Evolutionary conservation across 1,140 invertebrate species (phyloP), one percentile per base, ranked within the genome.

Genomic region (Dendrolimus punctatus): DNA sequence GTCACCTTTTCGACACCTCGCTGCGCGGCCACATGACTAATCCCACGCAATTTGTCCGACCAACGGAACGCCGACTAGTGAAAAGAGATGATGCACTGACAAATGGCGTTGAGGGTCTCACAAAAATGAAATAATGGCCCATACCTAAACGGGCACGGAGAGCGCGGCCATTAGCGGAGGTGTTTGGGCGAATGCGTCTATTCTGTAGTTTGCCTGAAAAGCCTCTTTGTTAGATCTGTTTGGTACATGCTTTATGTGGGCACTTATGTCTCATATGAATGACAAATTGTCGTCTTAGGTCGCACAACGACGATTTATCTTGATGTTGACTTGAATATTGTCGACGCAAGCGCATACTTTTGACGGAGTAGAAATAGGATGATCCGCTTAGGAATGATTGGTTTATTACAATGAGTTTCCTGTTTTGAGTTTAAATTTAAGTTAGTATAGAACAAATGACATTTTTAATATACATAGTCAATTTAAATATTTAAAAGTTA

Each of bases 91-190:
- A 81, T 82, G 77, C 64, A 64, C 67, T 86, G 80, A 86, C 83
- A 86, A 86, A 86, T 84, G 74, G 74, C 71, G 71, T 75, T 72
- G 73, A 81, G 79, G 71, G 68, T 73, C 77, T 80, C 66, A 84
- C 83, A 84, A 81, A 86, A 86, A 84, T 83, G 68, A 86, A 76
- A 85, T 85, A 85, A 86, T 86, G 76, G 76, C 62, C 75, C 76
- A 63, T 76, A 77, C 74, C 79, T 81, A 83, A 83, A 73, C 76
- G 51, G 75, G 71, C 72, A 64, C 75, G 73, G 60, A 66, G 77
- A 73, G 76, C 67, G 62, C 55, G 72, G 69, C 78, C 80, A 84
- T 86, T 86, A 86, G 76, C 64, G 73, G 75, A 79, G 79, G 69
- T 80, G 82, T 84, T 81, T 83, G 82, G 82, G 80, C 75, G 82